These are phyloP conservation scores for Seriola rivoliana DNA, from an alignment of 2,113 vertebrate species.

Conservation along the genomic window DNA sequence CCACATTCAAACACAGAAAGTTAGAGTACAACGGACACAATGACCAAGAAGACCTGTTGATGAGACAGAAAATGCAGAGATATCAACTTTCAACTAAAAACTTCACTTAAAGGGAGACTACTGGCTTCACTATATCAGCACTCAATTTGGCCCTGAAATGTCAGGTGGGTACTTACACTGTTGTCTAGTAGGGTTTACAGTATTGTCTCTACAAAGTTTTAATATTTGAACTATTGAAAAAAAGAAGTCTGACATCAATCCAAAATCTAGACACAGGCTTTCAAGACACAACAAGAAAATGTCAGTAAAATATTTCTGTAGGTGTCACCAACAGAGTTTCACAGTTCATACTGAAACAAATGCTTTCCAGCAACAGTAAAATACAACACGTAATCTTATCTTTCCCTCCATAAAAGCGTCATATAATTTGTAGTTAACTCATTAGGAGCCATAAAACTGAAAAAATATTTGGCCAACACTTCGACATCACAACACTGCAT, in stretches of 20 bases:
- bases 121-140: neutral
- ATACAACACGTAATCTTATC: slow-evolving; percentile 32
- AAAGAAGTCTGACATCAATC: neutral
- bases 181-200: neutral
- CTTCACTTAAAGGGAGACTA: neutral
- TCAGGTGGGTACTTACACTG: slow-evolving; percentile 46
- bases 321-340: neutral
- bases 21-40: neutral
- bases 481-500: neutral
- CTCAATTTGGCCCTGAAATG: neutral
- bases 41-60: neutral
- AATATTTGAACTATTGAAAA: neutral
- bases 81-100: slow-evolving; percentile 1
- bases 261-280: neutral
- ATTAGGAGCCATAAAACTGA: slow-evolving; percentile 24
- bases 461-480: neutral
- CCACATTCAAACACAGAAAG: neutral
- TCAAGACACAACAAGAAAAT: neutral
- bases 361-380: slow-evolving; percentile 15
- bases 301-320: neutral
- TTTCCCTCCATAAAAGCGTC: slow-evolving; percentile 10
- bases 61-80: neutral
- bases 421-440: slow-evolving; percentile 1
- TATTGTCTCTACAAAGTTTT: neutral
- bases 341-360: neutral